Evolutionary conservation across 2,797 vertebrate species (phyloP), one percentile per base, ranked within the genome.

Genomic region (Babyrousa celebensis): DNA sequence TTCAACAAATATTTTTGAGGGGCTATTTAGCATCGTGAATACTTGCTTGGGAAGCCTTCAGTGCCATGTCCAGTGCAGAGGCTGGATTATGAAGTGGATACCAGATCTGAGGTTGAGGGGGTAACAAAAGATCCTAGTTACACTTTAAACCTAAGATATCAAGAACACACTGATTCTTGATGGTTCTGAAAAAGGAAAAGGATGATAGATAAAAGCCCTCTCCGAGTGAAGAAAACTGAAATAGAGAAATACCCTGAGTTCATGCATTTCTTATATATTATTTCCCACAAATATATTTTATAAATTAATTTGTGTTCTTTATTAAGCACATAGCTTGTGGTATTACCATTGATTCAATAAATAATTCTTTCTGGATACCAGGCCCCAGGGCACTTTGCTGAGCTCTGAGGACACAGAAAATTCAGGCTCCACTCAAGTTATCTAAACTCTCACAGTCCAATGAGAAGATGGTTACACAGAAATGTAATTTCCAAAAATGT

Each of bases 271-370:
- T 85, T 78, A 43, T 40, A n/a, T 70, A 83, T 87, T 40, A 83
- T 77, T 92, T 83, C 15, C 68, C 43, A 95, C 15, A 88, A 83
- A 25, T 74, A 12, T 84, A 71, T 91, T 75, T 91, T 85, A 9
- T 72, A 78, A 79, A 91, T 82, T 93, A 85, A 54, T 70, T 84
- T 32, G 43, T 84, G 70, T n/a, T 92, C n/a, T 71, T 78, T 62
- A 52, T 54, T 84, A 67, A 75, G 12, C 15, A 83, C 36, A 32
- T 77, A 71, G n/a, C 88, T 78, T 89, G 15, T 62, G 16, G 23
- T 63, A 85, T 90, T n/a, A 85, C 71, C 21, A 63, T 71, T n/a
- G 79, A 79, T 71, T 71, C 58, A 95, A 58, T 80, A 58, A 67
- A 65, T 21, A 91, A 74, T 67, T 90, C 1, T 79, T 79, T 85